Evolutionary conservation across 1,140 invertebrate genomes (phyloP), one percentile per base, ranked within the genome.

Genomic region (Hetaerina americana): DNA sequence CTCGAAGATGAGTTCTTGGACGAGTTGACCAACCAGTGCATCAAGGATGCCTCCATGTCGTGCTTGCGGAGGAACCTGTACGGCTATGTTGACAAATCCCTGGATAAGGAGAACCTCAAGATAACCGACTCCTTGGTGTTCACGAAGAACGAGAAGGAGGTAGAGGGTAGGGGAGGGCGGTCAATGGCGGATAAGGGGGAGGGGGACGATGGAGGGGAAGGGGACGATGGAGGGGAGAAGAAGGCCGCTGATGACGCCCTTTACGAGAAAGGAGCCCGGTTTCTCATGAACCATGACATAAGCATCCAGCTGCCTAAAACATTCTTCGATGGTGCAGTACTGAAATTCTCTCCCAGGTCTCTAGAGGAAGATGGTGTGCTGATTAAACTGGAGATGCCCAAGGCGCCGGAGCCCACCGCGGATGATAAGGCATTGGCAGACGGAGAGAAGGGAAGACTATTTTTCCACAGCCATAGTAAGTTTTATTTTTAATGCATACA

Each of bases 261-360:
- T 1, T 86, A 88, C 74, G 84, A 85, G 27, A 89, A 88, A 78
- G 85, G 86, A 0, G 80, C 89, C 0, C 87, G 88, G 73, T 93
- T 92, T 77, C 79, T 92, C 2, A 88, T 90, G 78, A 91, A 89
- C 0, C 87, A 91, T 73, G 88, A 93, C 77, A 84, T 92, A 74
- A 86, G 89, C 75, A 72, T 92, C 3, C 81, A 85, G 24, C 75
- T 93, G 25, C 91, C 91, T 0, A 84, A 89, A 69, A 84, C 86
- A 66, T 82, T 91, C 74, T 90, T 91, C 74, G 85, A 89, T 57
- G 89, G 89, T 5, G 85, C 87, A 0, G 86, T 84, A 15, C 77
- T 93, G 57, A 88, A 87, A 74, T 84, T 92, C 49, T 90, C 90
- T 25, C 91, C 91, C 10, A 80, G 85, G 8, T 84, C 87, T 3